Evolutionary conservation across 2,113 vertebrate genomes (phyloP).

Genomic region (Muscicapa adusta): DNA sequence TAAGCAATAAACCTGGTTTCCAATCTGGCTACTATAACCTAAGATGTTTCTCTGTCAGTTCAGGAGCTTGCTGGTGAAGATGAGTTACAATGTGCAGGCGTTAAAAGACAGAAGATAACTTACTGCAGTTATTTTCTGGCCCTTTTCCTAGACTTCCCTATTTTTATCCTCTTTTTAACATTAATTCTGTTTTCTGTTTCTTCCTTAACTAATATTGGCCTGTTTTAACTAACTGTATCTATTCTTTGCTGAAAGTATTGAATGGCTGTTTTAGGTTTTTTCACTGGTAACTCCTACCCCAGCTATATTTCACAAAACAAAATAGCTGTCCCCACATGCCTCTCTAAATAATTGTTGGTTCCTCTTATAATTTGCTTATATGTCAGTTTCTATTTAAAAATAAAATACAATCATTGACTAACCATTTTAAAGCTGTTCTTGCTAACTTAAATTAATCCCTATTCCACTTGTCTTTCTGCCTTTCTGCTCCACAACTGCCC

Average conservation of each 20-base stretch:
- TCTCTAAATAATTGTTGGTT: background rate
- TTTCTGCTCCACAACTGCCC: conserved; percentile 40
- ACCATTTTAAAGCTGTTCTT: conserved; percentile 38
- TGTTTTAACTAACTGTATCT: background rate
- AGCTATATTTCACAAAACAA: background rate
- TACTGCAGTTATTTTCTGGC: background rate
- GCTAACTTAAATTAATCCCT: conserved; percentile 44
- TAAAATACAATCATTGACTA: conserved; percentile 53
- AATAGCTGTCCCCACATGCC: background rate
- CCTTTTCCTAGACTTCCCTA: background rate
- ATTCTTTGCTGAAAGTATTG: background rate
- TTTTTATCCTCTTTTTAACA: background rate
- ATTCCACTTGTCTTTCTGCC: conserved; percentile 42
- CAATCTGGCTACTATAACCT: background rate
- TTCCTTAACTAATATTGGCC: background rate
- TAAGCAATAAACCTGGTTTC: background rate
- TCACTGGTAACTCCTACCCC: background rate
- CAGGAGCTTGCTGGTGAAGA: background rate
- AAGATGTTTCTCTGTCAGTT: background rate
- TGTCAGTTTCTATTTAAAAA: conserved; percentile 38
- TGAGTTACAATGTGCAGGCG: accelerated
- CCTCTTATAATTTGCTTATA: conserved; percentile 20
- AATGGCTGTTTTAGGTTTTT: background rate
- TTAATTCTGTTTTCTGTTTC: background rate
- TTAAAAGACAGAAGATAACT: background rate